Evolutionary conservation across 2,113 vertebrate genomes (phyloP).

Genomic region (Myrmecophaga tridactyla): DNA sequence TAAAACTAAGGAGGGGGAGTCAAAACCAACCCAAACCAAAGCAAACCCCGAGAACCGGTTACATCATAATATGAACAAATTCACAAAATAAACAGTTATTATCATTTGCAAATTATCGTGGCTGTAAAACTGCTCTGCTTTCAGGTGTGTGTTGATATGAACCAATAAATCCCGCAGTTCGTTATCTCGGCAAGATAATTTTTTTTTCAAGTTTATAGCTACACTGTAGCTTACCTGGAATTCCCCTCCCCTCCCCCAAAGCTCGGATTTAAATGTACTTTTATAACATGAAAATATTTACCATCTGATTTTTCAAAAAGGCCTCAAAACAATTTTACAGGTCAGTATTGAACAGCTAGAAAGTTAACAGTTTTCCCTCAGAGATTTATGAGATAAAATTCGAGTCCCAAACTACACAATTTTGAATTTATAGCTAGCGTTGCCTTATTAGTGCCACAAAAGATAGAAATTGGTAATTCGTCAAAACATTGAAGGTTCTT

Average conservation of each 20-base stretch:
- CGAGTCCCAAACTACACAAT: neutral
- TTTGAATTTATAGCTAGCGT: neutral
- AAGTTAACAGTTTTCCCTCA: neutral
- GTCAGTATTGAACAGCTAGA: neutral
- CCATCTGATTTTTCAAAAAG: neutral
- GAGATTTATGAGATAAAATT: neutral
- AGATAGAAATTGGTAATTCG: neutral
- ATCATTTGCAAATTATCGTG: neutral
- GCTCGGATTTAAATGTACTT: neutral
- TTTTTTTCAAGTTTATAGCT: slow-evolving; percentile 32
- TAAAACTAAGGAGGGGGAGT: neutral
- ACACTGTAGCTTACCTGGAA: neutral
- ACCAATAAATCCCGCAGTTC: neutral
- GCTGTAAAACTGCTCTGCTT: neutral
- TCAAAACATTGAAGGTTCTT: neutral
- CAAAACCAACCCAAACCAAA: no score
- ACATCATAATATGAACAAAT: neutral
- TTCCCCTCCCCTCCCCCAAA: neutral
- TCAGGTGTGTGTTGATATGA: neutral
- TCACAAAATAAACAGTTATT: slow-evolving; percentile 38
- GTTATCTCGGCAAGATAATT: slow-evolving; percentile 46
- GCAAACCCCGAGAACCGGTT: neutral
- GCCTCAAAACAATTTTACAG: neutral
- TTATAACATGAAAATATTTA: neutral
- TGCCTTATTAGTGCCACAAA: neutral